These are phyloP conservation scores for Astur gentilis DNA, from an alignment of 2,113 vertebrate species.

Conservation along the genomic window DNA sequence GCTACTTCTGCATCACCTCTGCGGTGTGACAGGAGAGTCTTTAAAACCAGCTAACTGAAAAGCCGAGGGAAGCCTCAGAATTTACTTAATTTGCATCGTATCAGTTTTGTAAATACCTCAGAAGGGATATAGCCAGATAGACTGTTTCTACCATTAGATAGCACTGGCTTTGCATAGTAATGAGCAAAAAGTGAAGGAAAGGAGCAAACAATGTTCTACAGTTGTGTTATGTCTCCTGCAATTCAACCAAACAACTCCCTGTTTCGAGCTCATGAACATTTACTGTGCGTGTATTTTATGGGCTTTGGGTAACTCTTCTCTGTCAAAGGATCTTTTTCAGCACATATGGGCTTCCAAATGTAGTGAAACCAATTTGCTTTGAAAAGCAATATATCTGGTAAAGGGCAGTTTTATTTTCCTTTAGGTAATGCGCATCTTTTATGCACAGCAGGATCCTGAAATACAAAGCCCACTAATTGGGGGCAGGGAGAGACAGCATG, in stretches of 20 bases:
- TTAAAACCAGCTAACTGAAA: background rate
- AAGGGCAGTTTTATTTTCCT: slow-evolving; percentile 66
- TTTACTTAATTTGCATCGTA: slow-evolving; percentile 54
- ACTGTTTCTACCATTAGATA: slow-evolving; percentile 60
- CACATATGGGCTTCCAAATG: slow-evolving; percentile 40
- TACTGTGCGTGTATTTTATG: background rate
- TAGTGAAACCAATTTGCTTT: slow-evolving; percentile 44
- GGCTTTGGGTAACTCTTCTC: background rate
- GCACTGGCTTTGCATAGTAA: slow-evolving; percentile 58
- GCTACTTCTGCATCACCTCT: slow-evolving; percentile 36
- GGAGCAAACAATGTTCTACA: slow-evolving; percentile 29
- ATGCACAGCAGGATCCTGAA: slow-evolving; percentile 45
- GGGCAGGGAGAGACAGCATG: background rate
- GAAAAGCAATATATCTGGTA: slow-evolving; percentile 65
- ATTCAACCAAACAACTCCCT: background rate
- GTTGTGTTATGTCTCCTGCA: background rate
- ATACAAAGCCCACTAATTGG: slow-evolving; percentile 43
- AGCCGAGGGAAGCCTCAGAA: slow-evolving; percentile 41
- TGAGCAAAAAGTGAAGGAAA: slow-evolving; percentile 39
- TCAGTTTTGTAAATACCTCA: slow-evolving; percentile 39
- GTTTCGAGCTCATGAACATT: slow-evolving; percentile 4
- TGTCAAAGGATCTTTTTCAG: slow-evolving; percentile 18
- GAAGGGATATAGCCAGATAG: slow-evolving; percentile 38
- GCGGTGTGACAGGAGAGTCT: background rate
- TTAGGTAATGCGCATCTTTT: slow-evolving; percentile 63